Evolutionary conservation across 2,888 invertebrate species (phyloP).

Genomic region (Caenorhabditis sinica): DNA sequence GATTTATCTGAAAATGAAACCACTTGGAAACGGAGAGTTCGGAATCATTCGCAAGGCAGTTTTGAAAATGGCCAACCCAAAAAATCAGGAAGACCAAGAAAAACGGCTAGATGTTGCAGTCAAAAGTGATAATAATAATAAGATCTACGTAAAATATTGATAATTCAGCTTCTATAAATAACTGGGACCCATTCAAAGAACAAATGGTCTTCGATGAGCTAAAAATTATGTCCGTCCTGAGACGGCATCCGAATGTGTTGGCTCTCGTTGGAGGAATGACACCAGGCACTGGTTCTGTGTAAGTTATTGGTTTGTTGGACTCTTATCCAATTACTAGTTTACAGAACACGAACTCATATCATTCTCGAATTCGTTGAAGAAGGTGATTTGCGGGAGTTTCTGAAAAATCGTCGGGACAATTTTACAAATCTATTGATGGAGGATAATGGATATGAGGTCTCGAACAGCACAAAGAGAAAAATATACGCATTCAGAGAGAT

Average conservation of each 20-base stretch:
- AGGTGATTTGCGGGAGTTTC: neutral
- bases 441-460: neutral
- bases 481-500: neutral
- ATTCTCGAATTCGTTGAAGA: constrained; percentile 8
- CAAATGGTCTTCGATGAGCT: neutral
- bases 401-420: neutral
- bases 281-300: too few relatives aligned
- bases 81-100: too few relatives aligned
- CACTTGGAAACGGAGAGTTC: neutral
- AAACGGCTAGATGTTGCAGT: constrained; percentile 1
- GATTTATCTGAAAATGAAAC: neutral
- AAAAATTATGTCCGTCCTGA: constrained; percentile 5
- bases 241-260: constrained; percentile 7
- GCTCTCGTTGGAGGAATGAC: constrained; percentile 1
- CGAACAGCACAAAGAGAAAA: constrained; percentile 35
- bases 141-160: neutral
- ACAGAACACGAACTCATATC: neutral
- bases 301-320: too few relatives aligned
- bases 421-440: neutral
- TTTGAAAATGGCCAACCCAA: neutral
- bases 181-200: too few relatives aligned
- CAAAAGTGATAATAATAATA: neutral
- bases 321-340: neutral
- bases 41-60: neutral
- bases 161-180: too few relatives aligned